phyloP scores from a whole-genome alignment of 2,888 invertebrate genomes.

The Malthinus flaveolus region DNA sequence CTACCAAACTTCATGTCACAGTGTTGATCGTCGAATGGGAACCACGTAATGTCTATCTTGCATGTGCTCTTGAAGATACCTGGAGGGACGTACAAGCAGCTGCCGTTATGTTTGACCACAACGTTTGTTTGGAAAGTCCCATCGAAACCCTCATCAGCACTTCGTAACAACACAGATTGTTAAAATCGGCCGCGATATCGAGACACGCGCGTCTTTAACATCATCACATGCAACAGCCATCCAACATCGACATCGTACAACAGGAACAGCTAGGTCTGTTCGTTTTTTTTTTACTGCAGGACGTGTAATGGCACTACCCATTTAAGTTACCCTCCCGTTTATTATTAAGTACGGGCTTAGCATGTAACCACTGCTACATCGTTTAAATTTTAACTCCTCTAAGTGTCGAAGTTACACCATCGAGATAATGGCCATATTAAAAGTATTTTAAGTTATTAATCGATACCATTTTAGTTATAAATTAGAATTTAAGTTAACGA shows the following conservation, averaged over 20 bases:
- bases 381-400: constrained; percentile 8
- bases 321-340: constrained; percentile 23
- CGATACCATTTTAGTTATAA: neutral
- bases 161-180: constrained; percentile 60
- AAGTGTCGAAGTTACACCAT: constrained; percentile 5
- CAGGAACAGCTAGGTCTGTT: constrained; percentile 33
- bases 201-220: constrained; percentile 36
- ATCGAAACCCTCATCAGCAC: constrained; percentile 99
- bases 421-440: constrained; percentile 8
- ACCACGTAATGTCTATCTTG: constrained; percentile 99
- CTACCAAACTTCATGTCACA: constrained; percentile 99
- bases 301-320: constrained; percentile 18
- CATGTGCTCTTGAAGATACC: constrained; percentile 99
- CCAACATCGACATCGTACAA: constrained; percentile 43
- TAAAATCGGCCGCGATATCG: constrained; percentile 44
- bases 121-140: constrained; percentile 99
- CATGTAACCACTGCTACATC: constrained; percentile 17
- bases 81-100: constrained; percentile 98
- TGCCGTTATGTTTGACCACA: constrained; percentile 97
- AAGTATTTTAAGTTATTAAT: neutral
- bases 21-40: constrained; percentile 99
- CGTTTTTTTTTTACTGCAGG: constrained; percentile 15
- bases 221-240: constrained; percentile 50
- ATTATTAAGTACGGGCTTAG: constrained; percentile 9
- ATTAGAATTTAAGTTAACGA: neutral